These are phyloP conservation scores for Eumacrocentrus americanus DNA, from an alignment of 2,888 invertebrate genomes.

Conservation along the genomic window DNA sequence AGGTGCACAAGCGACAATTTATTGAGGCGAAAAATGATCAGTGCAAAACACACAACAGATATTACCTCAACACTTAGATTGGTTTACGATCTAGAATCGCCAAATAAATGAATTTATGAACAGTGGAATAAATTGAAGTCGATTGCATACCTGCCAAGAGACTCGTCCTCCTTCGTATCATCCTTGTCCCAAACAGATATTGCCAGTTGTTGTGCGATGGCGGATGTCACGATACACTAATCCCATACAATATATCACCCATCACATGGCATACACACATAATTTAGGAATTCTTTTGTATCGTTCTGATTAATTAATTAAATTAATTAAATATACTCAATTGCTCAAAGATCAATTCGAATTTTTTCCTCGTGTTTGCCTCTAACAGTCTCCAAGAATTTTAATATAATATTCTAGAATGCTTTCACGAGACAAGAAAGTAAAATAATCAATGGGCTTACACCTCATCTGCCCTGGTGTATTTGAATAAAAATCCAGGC, in stretches of 20 bases:
- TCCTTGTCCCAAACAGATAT: constrained; percentile 87
- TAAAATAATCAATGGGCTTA: too few species aligned
- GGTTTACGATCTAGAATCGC: too few species aligned
- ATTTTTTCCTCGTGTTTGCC: too few species aligned
- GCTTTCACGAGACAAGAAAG: too few species aligned
- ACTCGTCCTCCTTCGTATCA: constrained; percentile 84
- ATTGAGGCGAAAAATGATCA: neutral
- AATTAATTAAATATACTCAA: too few species aligned
- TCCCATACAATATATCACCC: constrained; percentile 59
- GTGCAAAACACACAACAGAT: too few species aligned
- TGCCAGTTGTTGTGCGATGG: constrained; percentile 75
- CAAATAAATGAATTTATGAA: neutral
- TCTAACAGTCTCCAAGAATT: too few species aligned
- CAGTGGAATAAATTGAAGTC: constrained; percentile 5
- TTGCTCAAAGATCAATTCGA: too few species aligned
- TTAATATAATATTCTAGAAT: too few species aligned
- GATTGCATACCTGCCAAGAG: constrained; percentile 79
- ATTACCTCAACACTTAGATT: too few species aligned
- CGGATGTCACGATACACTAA: constrained; percentile 60
- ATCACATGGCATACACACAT: constrained; percentile 56
- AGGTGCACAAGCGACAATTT: neutral
- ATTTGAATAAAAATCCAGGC: constrained; percentile 1
- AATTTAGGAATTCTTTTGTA: too few species aligned
- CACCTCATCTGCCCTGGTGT: neutral
- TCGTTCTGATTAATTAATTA: too few species aligned